Evolutionary conservation across 2,113 vertebrate genomes (phyloP).

Genomic region (Vulpes vulpes): DNA sequence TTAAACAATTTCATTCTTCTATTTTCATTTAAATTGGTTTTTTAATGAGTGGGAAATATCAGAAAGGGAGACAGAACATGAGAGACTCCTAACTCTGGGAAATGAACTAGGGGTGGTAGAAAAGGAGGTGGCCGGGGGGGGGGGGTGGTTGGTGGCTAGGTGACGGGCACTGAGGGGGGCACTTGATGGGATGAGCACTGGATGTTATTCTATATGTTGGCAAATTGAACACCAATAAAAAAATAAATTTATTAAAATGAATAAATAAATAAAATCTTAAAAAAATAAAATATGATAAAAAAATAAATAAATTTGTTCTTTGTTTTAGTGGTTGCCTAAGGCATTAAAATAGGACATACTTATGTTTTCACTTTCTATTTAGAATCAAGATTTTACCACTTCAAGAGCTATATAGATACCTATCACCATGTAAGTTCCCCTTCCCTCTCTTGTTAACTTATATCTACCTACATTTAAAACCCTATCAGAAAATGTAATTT

Average conservation of each 20-base stretch:
- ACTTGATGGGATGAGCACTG: no score
- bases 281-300: no score
- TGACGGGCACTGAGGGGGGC: no score
- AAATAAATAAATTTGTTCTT: background rate
- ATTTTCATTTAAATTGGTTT: background rate
- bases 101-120: no score
- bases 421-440: background rate
- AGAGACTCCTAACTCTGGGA: no score
- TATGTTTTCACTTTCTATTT: background rate
- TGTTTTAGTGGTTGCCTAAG: background rate
- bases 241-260: no score
- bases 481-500: background rate
- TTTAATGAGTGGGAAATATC: background rate
- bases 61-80: no score
- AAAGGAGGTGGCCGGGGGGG: no score
- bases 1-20: background rate
- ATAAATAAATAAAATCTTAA: no score
- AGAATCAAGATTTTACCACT: background rate
- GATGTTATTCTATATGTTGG: no score
- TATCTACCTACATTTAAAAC: background rate
- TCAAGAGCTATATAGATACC: background rate
- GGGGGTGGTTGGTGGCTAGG: no score
- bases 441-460: background rate
- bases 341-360: background rate
- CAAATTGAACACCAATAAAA: no score